Conservation (phyloP, 2,797 vertebrate genomes). For the Vespertilio murinus region DNA sequence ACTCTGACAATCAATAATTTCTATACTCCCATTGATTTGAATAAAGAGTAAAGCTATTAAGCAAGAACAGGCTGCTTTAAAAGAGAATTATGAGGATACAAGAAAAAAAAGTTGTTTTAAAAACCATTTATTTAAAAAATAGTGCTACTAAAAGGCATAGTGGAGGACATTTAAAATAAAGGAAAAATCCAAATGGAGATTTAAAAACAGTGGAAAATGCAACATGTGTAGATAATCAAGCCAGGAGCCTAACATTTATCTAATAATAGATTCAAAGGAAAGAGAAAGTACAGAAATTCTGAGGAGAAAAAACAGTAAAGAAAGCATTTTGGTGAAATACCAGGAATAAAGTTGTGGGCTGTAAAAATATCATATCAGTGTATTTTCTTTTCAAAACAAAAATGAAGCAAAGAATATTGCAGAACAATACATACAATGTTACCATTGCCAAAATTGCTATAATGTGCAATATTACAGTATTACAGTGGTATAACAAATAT, state of each 20-base stretch:
- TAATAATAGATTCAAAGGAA: neutral
- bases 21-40: neutral
- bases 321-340: slow-evolving; percentile 7
- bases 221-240: neutral
- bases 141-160: neutral
- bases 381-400: neutral
- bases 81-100: neutral
- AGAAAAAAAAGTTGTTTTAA: neutral
- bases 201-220: neutral
- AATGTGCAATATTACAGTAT: neutral
- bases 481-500: neutral
- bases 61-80: neutral
- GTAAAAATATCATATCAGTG: neutral
- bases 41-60: neutral
- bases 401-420: neutral
- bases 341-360: neutral
- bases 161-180: neutral
- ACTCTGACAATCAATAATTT: neutral
- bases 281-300: neutral
- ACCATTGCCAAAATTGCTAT: neutral
- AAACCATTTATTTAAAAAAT: neutral
- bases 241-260: neutral
- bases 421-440: neutral
- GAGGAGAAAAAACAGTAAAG: neutral
- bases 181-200: neutral